These are phyloP conservation scores for Agapornis roseicollis DNA, from an alignment of 2,113 vertebrate species.

Conservation along the genomic window DNA sequence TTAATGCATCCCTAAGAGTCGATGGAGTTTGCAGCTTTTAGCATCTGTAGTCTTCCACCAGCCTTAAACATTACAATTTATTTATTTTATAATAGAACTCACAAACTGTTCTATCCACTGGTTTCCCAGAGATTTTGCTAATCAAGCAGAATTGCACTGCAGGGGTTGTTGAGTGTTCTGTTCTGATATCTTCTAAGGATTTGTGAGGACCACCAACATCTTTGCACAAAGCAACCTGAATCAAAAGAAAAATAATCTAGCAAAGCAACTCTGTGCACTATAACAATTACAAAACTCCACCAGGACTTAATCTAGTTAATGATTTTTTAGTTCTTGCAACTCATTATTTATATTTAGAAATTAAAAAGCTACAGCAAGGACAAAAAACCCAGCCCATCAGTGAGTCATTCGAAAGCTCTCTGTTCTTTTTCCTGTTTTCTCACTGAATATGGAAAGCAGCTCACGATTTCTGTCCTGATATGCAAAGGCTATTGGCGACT, in stretches of 20 bases:
- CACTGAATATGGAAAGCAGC: constrained; percentile 18
- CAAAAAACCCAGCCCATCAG: not conserved
- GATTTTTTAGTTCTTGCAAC: not conserved
- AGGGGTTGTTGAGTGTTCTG: not conserved
- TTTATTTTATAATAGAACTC: not conserved
- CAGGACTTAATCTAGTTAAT: not conserved
- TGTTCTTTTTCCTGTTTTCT: constrained; percentile 62
- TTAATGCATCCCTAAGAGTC: not conserved
- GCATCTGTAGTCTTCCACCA: not conserved
- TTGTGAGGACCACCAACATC: constrained; percentile 29
- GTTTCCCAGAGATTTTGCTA: constrained; percentile 2
- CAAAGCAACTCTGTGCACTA: not conserved
- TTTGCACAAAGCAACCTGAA: constrained; percentile 31
- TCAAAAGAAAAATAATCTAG: constrained; percentile 8
- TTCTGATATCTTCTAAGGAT: not conserved
- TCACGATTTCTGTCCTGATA: constrained; percentile 22
- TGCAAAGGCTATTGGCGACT: not conserved
- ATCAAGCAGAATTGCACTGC: not conserved
- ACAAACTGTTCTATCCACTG: not conserved
- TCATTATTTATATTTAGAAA: constrained; percentile 39
- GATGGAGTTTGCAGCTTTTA: not conserved
- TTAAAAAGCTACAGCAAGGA: not conserved
- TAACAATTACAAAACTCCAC: not conserved
- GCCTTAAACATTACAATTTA: not conserved
- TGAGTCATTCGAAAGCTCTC: not conserved